Base-by-base conservation (phyloP, 2,797 vertebrate genomes). In the Tiaroga cobitis region DNA sequence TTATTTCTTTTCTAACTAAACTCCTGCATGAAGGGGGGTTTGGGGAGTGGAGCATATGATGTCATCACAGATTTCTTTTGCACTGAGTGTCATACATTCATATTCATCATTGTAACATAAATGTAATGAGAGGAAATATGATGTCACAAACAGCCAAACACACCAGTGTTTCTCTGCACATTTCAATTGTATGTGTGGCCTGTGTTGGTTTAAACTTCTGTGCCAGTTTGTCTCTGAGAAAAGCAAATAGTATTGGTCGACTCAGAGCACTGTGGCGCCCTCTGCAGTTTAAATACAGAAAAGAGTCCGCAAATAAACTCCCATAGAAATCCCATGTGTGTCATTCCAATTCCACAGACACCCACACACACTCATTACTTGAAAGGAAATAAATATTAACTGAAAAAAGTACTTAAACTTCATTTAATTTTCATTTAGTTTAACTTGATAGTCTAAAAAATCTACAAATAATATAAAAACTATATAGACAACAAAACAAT, bases 131-230 rank as follows among this genome's bases (percentile, higher is more conserved):
- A 87, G 93, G 93, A 94, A 93, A 92, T 59, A 86, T 92, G 93
- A 95, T 92, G 93, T 94, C 94, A 94, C 93, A 93, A 91, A 92
- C 39, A 86, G 81, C 87, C 89, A 39, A 79, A 79, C 80, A 87
- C 82, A 43, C 37, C 73, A 32, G 37, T 13, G 59, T 26, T 61
- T 61, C 16, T 32, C 24, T 43, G 76, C 26, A 43, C 0, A 11
- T 21, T 19, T 79, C n/a, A 24, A 11, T 8, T 69, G 67, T 2
- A n/a, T 11, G 24, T 7, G 24, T 29, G 29, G 46, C 46, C 6
- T 39, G 24, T 77, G 39, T 39, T 37, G 7, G 11, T 9, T 74
- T 39, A 63, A 34, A 51, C 9, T 37, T 11, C 49, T 29, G 59
- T 34, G 26, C 46, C 32, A 24, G 37, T 77, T 89, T 56, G 89